Evolutionary conservation across 1,140 invertebrate species (phyloP), one percentile per base, ranked within the genome.

Genomic region (Heterodera schachtii): DNA sequence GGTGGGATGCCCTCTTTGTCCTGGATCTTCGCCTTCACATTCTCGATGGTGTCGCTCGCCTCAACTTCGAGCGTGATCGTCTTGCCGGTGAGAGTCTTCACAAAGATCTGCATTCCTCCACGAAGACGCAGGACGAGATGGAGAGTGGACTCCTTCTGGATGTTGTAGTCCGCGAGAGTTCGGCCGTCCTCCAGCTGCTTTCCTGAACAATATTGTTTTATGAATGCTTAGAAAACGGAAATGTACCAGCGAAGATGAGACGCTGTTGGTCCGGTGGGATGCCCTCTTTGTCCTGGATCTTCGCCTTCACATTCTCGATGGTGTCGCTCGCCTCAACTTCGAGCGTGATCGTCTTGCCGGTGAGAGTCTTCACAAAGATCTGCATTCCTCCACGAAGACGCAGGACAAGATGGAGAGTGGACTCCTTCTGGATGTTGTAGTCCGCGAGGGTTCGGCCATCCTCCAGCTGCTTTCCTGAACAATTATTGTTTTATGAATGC

Each of bases 121-220:
- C 93, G 83, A 78, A 95, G 92, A 91, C 94, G 93, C 13, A 95
- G 92, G 46, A 96, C 95, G 70, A 86, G 71, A 70, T 86, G 85
- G 6, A 87, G 90, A 81, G 91, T 91, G 2, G 90, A 90, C 88
- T 94, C 94, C 83, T 94, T 52, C 49, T 52, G 49, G 49, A 52
- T 52, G 49, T 52, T 52, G 49, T 52, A 52, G 49, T 52, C 49
- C 3, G 89, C 90, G 0, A 92, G 91, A 0, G 92, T 92, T 11
- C 90, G 85, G 0, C 90, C 89, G 75, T 90, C 90, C 83, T 90
- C 88, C 3, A 90, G 79, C 52, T 90, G 90, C 67, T 90, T 90
- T 6, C 90, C 89, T 49, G 76, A 46, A 76, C 43, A 75, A 11
- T 57, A 31, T 41, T 11, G 60, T 57, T 44, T 44, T 31, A 21